Evolutionary conservation across 2,888 invertebrate species (phyloP).

Genomic region (Euphydryas editha): DNA sequence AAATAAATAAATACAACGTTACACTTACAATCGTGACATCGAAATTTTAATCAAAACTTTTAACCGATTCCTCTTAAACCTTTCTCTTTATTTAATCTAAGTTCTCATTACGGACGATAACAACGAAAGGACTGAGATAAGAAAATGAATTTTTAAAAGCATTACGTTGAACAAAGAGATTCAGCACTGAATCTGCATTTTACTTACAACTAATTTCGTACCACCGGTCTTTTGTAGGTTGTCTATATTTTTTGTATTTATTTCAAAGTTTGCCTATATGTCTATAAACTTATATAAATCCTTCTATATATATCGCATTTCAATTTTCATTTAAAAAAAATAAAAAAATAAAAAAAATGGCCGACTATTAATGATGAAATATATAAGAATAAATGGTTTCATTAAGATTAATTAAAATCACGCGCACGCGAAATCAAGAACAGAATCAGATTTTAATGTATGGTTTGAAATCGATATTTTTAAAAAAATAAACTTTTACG

Average conservation of each 20-base stretch:
- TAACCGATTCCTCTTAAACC: constrained; percentile 25
- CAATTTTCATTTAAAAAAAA: too few species aligned
- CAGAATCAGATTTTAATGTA: too few species aligned
- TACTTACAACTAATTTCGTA: constrained; percentile 50
- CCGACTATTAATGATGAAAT: neutral
- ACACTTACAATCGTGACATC: constrained; percentile 1
- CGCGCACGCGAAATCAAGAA: too few species aligned
- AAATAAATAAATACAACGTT: neutral
- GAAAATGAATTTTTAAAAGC: constrained; percentile 41
- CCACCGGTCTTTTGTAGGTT: constrained; percentile 25
- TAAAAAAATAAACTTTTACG: too few species aligned
- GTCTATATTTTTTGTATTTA: constrained; percentile 16
- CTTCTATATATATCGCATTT: neutral
- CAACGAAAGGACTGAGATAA: constrained; percentile 32
- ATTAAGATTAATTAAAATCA: too few species aligned
- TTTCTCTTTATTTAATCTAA: constrained; percentile 34
- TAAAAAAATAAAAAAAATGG: neutral
- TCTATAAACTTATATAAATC: neutral
- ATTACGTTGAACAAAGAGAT: constrained; percentile 42
- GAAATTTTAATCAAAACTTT: constrained; percentile 31
- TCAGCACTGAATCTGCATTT: constrained; percentile 54
- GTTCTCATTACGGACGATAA: constrained; percentile 30
- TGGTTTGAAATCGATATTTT: too few species aligned
- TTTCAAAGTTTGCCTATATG: neutral
- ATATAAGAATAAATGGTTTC: too few species aligned